These are phyloP conservation scores for Dysmachus trigonus DNA, from an alignment of 2,888 invertebrate species.

Conservation along the genomic window DNA sequence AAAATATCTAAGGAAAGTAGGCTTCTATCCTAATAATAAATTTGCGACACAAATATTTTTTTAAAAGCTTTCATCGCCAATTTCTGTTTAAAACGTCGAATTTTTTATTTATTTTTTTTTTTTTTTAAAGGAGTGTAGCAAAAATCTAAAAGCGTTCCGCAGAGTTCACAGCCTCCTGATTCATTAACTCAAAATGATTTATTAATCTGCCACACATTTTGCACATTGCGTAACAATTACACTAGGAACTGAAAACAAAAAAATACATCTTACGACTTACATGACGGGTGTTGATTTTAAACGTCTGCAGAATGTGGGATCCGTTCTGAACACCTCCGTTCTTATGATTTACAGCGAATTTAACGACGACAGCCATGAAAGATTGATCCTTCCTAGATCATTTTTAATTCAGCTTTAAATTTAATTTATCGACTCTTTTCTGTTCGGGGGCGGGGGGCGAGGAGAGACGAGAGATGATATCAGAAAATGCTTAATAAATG, in stretches of 20 bases:
- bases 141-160: background rate
- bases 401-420: constrained; percentile 12
- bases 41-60: background rate
- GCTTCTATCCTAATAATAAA: background rate
- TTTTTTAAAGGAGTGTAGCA: background rate
- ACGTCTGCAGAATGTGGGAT: background rate
- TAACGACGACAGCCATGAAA: background rate
- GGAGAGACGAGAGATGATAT: constrained; percentile 15
- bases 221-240: background rate
- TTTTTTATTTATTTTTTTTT: background rate
- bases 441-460: background rate
- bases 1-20: background rate
- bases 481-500: constrained; percentile 41
- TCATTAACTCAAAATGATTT: background rate
- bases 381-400: constrained; percentile 7
- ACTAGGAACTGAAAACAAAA: background rate
- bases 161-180: background rate
- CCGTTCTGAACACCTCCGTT: background rate
- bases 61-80: background rate
- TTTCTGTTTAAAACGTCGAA: background rate
- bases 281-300: background rate
- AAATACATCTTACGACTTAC: background rate
- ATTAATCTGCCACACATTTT: background rate
- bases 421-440: background rate
- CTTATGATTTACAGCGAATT: background rate